phyloP scores from a whole-genome alignment of 2,797 vertebrate species.

The Falco concolor region DNA sequence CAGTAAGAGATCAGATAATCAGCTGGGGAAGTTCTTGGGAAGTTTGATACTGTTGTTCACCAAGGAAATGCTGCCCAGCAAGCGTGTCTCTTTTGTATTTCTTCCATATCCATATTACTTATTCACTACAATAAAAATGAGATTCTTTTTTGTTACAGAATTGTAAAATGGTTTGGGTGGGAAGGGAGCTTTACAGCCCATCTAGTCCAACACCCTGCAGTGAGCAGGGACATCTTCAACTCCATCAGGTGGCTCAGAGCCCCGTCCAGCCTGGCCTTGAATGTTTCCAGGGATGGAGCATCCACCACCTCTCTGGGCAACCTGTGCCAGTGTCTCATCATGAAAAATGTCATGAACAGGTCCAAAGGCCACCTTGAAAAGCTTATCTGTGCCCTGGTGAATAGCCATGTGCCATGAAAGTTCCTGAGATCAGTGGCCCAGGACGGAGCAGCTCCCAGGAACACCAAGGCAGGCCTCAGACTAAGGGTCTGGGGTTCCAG shows the following conservation, averaged over 20 bases:
- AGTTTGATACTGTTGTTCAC: neutral
- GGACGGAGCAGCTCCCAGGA: neutral
- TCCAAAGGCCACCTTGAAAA: neutral
- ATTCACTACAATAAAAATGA: neutral
- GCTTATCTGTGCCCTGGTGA: too few species aligned
- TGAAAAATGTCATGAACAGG: neutral
- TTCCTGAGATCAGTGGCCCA: too few species aligned
- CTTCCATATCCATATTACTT: too few species aligned
- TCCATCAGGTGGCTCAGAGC: rapidly evolving
- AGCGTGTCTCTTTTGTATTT: neutral
- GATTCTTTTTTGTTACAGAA: neutral
- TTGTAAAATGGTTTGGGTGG: neutral
- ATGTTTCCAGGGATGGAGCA: rapidly evolving
- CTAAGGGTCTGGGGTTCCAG: neutral
- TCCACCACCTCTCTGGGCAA: neutral
- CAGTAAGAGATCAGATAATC: neutral
- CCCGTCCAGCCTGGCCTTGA: rapidly evolving
- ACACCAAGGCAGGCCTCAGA: neutral
- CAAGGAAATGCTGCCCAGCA: neutral
- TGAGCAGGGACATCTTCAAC: rapidly evolving
- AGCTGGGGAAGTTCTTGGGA: neutral
- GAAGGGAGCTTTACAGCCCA: neutral
- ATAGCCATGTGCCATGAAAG: neutral
- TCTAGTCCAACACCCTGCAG: neutral
- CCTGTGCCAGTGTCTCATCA: rapidly evolving